Conservation (phyloP, 2,113 vertebrate genomes). For the Gopherus flavomarginatus region DNA sequence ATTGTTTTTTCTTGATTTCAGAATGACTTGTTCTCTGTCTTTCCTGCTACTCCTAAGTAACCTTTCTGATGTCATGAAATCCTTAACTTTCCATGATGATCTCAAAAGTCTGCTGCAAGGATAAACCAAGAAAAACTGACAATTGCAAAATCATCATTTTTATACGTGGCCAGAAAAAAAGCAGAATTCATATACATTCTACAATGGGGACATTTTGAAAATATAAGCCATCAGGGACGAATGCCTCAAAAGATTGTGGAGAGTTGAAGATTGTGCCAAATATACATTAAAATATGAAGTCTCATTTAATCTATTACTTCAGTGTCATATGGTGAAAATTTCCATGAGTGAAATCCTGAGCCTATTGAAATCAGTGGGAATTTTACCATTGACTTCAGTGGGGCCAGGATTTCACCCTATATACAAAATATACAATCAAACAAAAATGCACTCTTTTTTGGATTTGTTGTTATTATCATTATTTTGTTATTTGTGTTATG, state of each 20-base stretch:
- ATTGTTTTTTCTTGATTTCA: neutral
- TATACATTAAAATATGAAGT: neutral
- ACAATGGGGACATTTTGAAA: neutral
- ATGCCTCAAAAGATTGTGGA: accelerated
- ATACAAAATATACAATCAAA: neutral
- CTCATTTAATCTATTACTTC: neutral
- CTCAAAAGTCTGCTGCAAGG: neutral
- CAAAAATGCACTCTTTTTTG: neutral
- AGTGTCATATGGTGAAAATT: neutral
- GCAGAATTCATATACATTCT: neutral
- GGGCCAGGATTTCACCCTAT: neutral
- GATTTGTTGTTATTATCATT: neutral
- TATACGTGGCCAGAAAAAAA: neutral
- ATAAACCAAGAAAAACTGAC: neutral
- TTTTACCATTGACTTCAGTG: neutral
- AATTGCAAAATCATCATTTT: neutral
- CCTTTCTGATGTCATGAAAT: neutral
- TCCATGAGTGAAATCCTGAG: neutral
- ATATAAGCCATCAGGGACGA: neutral
- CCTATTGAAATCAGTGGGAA: neutral
- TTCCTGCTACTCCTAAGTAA: neutral
- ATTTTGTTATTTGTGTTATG: neutral
- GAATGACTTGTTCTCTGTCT: neutral
- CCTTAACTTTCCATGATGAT: neutral
- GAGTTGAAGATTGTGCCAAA: neutral